Evolutionary conservation across 2,797 vertebrate species (phyloP).

Genomic region (Notolabrus celidotus): DNA sequence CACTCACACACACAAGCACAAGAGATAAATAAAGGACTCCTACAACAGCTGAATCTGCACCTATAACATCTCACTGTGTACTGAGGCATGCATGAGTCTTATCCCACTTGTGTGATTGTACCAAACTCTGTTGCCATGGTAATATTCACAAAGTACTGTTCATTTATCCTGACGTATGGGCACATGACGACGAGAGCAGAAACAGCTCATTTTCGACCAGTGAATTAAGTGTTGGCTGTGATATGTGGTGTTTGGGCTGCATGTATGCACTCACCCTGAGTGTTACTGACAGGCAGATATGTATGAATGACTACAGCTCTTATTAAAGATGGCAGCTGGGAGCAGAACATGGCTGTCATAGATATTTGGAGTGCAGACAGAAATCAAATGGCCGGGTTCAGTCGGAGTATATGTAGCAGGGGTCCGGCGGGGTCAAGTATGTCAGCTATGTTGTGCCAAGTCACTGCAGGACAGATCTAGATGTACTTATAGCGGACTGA

Average conservation of each 20-base stretch:
- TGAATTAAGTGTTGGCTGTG: conserved; percentile 12
- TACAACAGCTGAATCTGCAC: conserved; percentile 20
- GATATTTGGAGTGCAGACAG: conserved; percentile 17
- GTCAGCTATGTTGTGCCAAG: conserved; percentile 6
- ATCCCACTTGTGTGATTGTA: conserved; percentile 10
- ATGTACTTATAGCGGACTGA: conserved; percentile 1
- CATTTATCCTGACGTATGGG: conserved; percentile 31
- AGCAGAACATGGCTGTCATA: conserved; percentile 19
- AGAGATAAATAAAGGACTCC: background rate
- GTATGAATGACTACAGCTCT: conserved; percentile 30
- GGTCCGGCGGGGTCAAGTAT: conserved; percentile 12
- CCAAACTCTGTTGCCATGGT: conserved; percentile 41
- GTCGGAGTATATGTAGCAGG: conserved; percentile 13
- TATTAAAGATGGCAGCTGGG: conserved; percentile 56
- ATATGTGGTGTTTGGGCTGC: background rate
- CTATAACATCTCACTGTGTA: conserved; percentile 13
- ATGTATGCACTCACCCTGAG: conserved; percentile 4
- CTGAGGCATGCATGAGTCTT: background rate
- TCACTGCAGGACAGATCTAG: background rate
- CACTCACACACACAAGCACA: background rate
- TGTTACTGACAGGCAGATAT: conserved; percentile 41
- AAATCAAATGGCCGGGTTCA: conserved; percentile 25
- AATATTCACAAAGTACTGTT: conserved; percentile 34
- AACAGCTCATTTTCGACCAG: conserved; percentile 15
- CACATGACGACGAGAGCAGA: conserved; percentile 11